Conservation (phyloP, 2,113 vertebrate genomes). For the Rhynchomys soricoides region DNA sequence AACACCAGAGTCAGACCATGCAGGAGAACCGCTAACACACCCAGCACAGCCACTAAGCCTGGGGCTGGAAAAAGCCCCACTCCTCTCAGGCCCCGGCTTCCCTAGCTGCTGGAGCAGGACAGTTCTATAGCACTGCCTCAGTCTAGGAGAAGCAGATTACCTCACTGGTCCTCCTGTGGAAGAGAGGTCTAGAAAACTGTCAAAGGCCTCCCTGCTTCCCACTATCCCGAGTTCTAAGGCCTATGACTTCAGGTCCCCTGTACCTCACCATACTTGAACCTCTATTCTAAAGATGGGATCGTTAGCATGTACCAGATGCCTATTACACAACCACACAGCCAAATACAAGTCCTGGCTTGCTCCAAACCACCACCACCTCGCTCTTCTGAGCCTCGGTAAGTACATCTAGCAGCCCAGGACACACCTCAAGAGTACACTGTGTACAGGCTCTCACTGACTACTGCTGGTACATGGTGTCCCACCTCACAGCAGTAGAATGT, state of each 20-base stretch:
- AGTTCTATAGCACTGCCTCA: not conserved
- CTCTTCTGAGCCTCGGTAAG: too few relatives aligned
- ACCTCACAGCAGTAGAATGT: not conserved
- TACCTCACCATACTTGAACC: rapidly evolving
- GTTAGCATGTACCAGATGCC: not conserved
- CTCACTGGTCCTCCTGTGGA: not conserved
- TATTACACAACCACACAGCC: not conserved
- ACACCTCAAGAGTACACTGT: not conserved
- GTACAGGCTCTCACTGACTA: not conserved
- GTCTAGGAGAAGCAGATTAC: not conserved
- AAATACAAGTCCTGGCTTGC: not conserved
- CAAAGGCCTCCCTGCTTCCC: not conserved
- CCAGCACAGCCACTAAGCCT: not conserved
- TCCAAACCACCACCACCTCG: not conserved
- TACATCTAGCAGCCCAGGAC: not conserved
- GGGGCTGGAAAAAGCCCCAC: too few relatives aligned
- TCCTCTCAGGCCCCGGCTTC: not conserved
- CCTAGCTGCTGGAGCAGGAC: not conserved
- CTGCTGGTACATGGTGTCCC: not conserved
- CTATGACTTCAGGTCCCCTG: not conserved
- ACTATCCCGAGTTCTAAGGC: not conserved
- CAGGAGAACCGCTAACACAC: not conserved
- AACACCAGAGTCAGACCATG: rapidly evolving
- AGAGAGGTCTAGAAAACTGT: not conserved
- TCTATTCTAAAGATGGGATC: not conserved